Evolutionary conservation across 2,888 invertebrate species (phyloP), one percentile per base, ranked within the genome.

Genomic region (Meghimatium bilineatum): DNA sequence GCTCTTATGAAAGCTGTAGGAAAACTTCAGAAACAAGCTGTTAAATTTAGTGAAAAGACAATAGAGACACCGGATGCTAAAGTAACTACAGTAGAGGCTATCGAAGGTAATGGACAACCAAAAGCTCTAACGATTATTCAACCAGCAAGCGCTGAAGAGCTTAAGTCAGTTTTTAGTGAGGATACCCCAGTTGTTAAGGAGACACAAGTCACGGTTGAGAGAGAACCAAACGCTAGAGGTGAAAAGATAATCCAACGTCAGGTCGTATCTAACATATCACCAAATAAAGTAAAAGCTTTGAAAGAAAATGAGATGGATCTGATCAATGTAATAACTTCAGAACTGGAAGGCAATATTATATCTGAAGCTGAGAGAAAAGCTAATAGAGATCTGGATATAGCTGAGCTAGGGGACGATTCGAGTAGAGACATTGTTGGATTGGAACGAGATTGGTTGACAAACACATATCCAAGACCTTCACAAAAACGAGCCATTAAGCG

Each of bases 1-100:
- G 84, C 86, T 34, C 79, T 87, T 32, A 80, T 86, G 83, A 85
- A 79, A 60, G 87, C 87, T 1, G 86, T 87, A 44, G 85, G 82
- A 44, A 87, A 86, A 52, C 81, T 87, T 23, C 85, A 86, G 38
- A 84, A 87, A 66, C 77, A 86, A 52, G 79, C 83, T n/a, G 14
- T 34, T 10, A 82, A 67, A 67, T 63, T 82, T 17, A 71, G 71
- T n/a, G 71, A 60, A 32, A 66, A 77, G 44, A 23, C 44, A 36
- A 17, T 36, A 26, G 76, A 82, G 44, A 52, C 49, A n/a, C 49
- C 82, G 3, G 60, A 52, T 8, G 29, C 66, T 0, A 71, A 69
- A 32, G n/a, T 60, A 6, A 32, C 83, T n/a, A 36, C 38, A 23
- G 34, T 34, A 23, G 77, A 83, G 32, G 32, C 52, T 0, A 36